phyloP scores from a whole-genome alignment of 2,797 vertebrate genomes.

The Acipenser oxyrinchus region DNA sequence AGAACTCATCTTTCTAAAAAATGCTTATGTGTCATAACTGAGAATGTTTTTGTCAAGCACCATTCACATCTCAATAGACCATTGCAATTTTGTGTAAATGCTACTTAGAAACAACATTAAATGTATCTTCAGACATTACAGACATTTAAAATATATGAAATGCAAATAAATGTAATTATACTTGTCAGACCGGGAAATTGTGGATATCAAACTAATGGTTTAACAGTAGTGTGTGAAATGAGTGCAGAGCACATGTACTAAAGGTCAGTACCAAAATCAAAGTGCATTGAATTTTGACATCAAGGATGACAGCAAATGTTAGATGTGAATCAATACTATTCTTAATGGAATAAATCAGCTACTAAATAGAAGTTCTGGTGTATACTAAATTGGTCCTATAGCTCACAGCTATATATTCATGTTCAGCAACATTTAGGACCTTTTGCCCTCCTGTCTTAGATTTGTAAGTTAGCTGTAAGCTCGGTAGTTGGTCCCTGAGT shows the following conservation, averaged over 20 bases:
- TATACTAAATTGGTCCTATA: constrained; percentile 13
- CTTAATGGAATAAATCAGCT: constrained; percentile 23
- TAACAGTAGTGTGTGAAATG: constrained; percentile 24
- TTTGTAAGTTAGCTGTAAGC: constrained; percentile 3
- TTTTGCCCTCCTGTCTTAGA: neutral
- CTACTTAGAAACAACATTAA: no score
- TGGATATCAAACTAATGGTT: neutral
- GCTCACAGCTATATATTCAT: constrained; percentile 15
- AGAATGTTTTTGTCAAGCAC: no score
- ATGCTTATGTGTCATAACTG: no score
- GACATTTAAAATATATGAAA: neutral
- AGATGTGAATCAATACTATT: constrained; percentile 43
- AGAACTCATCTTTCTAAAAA: no score
- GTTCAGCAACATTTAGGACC: constrained; percentile 8
- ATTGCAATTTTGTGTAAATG: no score
- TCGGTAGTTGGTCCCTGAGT: neutral
- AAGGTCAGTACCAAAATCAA: constrained; percentile 42
- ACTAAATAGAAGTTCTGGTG: constrained; percentile 28
- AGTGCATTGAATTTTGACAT: constrained; percentile 39
- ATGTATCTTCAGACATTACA: no score
- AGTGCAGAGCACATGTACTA: constrained; percentile 35
- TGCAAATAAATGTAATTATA: constrained; percentile 10
- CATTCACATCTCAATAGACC: no score
- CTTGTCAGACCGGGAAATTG: neutral
- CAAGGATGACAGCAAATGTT: constrained; percentile 35